Conservation (phyloP, 2,888 invertebrate genomes). For the Athalia rosae region DNA sequence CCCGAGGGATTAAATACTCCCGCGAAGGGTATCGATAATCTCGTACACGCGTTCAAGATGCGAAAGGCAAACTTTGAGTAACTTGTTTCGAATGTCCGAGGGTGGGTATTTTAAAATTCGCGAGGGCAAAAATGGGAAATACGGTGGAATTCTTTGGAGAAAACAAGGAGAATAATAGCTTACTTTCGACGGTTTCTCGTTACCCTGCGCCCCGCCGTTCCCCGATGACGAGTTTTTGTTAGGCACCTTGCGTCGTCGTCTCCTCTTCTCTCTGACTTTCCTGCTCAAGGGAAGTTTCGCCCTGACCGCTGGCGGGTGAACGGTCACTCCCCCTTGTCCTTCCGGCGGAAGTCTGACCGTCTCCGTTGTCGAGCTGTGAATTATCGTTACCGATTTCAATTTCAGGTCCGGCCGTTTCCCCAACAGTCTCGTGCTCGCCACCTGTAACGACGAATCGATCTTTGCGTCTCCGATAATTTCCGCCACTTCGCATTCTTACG, state of each 20-base stretch:
- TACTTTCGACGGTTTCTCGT: slow-evolving; percentile 74
- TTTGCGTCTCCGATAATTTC: neutral
- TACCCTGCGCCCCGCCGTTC: too few relatives aligned
- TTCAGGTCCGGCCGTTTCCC: slow-evolving; percentile 88
- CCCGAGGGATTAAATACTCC: too few relatives aligned
- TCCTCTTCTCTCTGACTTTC: slow-evolving; percentile 81
- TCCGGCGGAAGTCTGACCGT: slow-evolving; percentile 86
- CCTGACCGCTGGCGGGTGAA: slow-evolving; percentile 88
- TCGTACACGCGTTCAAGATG: too few relatives aligned
- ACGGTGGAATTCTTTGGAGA: too few relatives aligned
- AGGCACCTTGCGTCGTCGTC: slow-evolving; percentile 76
- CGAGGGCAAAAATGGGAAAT: too few relatives aligned
- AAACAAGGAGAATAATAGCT: neutral
- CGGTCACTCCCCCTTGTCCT: slow-evolving; percentile 85
- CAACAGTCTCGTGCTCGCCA: slow-evolving; percentile 86
- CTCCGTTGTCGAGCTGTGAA: slow-evolving; percentile 92
- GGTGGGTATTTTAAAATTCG: too few relatives aligned
- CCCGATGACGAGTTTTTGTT: slow-evolving; percentile 60
- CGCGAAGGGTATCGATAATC: too few relatives aligned
- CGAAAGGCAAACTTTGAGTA: too few relatives aligned
- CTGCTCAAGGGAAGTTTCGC: slow-evolving; percentile 91
- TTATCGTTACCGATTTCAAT: slow-evolving; percentile 90
- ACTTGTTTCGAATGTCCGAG: too few relatives aligned
- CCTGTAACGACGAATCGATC: slow-evolving; percentile 73
- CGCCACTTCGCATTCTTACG: neutral